phyloP scores from a whole-genome alignment of 2,888 invertebrate genomes.

The Campoplex capitator region DNA sequence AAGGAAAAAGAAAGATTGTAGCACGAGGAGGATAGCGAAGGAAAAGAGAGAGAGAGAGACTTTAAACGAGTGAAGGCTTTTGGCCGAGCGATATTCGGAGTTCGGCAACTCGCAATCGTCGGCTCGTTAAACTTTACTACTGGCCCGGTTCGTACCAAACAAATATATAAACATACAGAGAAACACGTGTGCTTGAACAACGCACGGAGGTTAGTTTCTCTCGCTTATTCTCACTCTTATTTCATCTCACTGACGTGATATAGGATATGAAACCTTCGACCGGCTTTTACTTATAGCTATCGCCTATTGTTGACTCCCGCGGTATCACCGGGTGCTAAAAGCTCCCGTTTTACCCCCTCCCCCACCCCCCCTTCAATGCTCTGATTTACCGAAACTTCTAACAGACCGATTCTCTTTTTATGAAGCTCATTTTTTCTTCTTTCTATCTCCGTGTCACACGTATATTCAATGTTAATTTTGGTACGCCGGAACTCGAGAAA shows the following conservation, averaged over 20 bases:
- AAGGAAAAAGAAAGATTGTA: neutral
- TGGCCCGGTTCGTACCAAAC: slow-evolving; percentile 34
- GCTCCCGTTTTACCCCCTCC: slow-evolving; percentile 32
- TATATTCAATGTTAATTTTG: neutral
- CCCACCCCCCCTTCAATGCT: neutral
- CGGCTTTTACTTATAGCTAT: slow-evolving; percentile 46
- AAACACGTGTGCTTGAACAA: slow-evolving; percentile 52
- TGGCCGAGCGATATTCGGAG: slow-evolving; percentile 59
- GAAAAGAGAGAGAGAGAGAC: slow-evolving; percentile 31
- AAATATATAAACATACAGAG: neutral
- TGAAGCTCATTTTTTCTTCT: neutral
- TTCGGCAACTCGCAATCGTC: slow-evolving; percentile 68
- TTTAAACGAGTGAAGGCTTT: slow-evolving; percentile 30
- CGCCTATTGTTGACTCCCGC: slow-evolving; percentile 45
- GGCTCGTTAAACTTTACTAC: slow-evolving; percentile 67
- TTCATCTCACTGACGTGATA: slow-evolving; percentile 38
- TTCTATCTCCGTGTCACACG: neutral
- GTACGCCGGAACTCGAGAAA: neutral
- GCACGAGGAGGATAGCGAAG: neutral
- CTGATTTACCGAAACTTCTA: slow-evolving; percentile 57
- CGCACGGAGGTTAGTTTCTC: slow-evolving; percentile 36
- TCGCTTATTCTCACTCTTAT: slow-evolving; percentile 46
- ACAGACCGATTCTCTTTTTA: slow-evolving; percentile 49
- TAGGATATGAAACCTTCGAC: slow-evolving; percentile 28
- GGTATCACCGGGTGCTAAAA: slow-evolving; percentile 40